Conservation (phyloP, 2,113 vertebrate species). For the Suricata suricatta region DNA sequence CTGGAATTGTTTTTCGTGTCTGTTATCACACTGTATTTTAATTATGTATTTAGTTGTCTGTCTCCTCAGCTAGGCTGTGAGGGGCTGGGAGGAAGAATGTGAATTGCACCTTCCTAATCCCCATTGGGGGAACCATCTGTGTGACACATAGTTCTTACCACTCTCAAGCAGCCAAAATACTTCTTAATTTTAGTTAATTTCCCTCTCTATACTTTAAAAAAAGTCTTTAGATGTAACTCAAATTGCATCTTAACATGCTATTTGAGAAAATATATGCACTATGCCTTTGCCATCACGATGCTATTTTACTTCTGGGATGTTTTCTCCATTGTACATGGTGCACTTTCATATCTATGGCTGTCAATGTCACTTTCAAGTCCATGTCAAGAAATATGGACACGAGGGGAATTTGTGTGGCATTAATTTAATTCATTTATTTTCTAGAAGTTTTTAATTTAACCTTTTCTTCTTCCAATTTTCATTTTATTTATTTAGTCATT, state of each 20-base stretch:
- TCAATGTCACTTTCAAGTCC: neutral
- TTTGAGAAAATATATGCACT: neutral
- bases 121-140: neutral
- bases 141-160: neutral
- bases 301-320: neutral
- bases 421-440: neutral
- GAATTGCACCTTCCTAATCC: neutral
- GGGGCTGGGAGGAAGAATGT: neutral
- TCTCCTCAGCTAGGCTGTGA: neutral
- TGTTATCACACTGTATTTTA: neutral
- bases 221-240: neutral
- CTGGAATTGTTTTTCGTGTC: neutral
- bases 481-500: neutral
- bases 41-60: neutral
- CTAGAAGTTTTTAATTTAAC: neutral
- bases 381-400: neutral
- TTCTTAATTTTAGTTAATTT: neutral
- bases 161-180: neutral
- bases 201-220: neutral
- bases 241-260: neutral
- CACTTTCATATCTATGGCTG: neutral
- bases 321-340: neutral
- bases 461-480: neutral
- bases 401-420: neutral
- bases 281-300: neutral